Percentiles rank a stretch among this genome's conserved stretches.
phyloP scores from a whole-genome alignment of 2,888 invertebrate genomes.

The Smittia sp. region DNA sequence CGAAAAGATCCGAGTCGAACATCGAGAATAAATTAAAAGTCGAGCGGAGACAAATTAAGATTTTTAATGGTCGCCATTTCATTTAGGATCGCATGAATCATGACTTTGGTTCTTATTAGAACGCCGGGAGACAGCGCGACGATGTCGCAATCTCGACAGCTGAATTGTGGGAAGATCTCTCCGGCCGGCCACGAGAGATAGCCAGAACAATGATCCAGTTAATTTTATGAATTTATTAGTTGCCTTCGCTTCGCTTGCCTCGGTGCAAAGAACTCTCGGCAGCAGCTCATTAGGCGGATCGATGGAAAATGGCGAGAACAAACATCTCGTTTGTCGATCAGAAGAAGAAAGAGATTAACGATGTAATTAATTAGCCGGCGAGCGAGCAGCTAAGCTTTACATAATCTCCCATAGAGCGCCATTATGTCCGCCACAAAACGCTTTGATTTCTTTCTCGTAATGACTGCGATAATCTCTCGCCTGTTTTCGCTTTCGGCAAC shows the following conservation, averaged over 20 bases:
- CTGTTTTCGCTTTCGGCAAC: not conserved
- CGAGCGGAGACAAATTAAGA: not conserved
- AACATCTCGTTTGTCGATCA: constrained; percentile 2
- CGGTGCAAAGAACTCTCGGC: constrained; percentile 36
- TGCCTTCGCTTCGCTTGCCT: not conserved
- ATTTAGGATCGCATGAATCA: not conserved
- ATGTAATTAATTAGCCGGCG: constrained; percentile 18
- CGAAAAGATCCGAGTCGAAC: too few relatives aligned
- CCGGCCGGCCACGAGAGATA: not conserved
- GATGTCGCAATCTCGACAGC: constrained; percentile 36
- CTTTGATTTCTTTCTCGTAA: constrained; percentile 14
- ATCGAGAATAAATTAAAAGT: constrained; percentile 14
- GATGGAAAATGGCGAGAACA: not conserved
- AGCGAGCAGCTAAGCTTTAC: constrained; percentile 10
- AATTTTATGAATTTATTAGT: constrained; percentile 32
- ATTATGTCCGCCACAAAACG: constrained; percentile 4
- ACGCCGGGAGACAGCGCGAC: constrained; percentile 14
- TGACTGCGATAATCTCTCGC: not conserved
- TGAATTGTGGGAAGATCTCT: constrained; percentile 34
- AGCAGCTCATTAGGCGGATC: constrained; percentile 1
- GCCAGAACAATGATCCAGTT: constrained; percentile 37
- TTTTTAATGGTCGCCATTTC: constrained; percentile 19
- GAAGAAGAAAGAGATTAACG: not conserved
- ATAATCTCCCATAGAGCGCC: not conserved
- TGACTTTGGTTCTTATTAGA: constrained; percentile 7